A percentile compares a stretch with the other conserved stretches of the same genome.
These are phyloP conservation scores for Genyomyrus donnyi DNA, from an alignment of 2,113 vertebrate genomes.

Conservation along the genomic window DNA sequence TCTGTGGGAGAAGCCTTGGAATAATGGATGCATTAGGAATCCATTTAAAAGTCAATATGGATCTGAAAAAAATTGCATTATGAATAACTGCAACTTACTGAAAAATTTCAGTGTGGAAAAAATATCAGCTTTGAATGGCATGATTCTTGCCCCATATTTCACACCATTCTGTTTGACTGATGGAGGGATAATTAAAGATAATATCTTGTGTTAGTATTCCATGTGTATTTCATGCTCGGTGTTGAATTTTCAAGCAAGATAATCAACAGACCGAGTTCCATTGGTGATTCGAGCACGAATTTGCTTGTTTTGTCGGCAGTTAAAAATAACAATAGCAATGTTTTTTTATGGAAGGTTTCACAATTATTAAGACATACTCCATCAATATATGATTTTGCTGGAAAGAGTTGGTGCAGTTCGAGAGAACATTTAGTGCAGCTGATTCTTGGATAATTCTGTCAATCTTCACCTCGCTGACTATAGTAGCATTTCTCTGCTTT, in stretches of 20 bases:
- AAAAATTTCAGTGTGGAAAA: conserved; percentile 16
- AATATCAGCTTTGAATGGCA: conserved; percentile 15
- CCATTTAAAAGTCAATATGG: conserved; percentile 44
- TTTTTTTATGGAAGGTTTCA: background rate
- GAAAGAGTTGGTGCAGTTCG: background rate
- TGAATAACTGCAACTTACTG: conserved; percentile 37
- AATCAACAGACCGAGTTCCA: background rate
- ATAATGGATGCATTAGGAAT: conserved; percentile 38
- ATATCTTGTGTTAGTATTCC: background rate
- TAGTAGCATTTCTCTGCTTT: background rate
- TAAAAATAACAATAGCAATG: background rate
- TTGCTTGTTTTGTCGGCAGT: background rate
- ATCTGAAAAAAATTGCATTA: conserved; percentile 30
- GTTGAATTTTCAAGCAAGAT: background rate
- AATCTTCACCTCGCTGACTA: background rate
- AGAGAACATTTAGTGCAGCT: background rate
- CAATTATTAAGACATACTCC: background rate
- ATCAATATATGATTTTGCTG: background rate
- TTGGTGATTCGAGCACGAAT: background rate
- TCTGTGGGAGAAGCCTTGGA: conserved; percentile 21
- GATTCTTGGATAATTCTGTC: background rate
- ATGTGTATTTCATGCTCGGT: background rate
- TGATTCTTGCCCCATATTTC: conserved; percentile 1
- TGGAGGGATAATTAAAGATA: conserved; percentile 6
- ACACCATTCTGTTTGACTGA: background rate